Evolutionary conservation across 2,113 vertebrate genomes (phyloP).

Genomic region (Coptodon rendalli): DNA sequence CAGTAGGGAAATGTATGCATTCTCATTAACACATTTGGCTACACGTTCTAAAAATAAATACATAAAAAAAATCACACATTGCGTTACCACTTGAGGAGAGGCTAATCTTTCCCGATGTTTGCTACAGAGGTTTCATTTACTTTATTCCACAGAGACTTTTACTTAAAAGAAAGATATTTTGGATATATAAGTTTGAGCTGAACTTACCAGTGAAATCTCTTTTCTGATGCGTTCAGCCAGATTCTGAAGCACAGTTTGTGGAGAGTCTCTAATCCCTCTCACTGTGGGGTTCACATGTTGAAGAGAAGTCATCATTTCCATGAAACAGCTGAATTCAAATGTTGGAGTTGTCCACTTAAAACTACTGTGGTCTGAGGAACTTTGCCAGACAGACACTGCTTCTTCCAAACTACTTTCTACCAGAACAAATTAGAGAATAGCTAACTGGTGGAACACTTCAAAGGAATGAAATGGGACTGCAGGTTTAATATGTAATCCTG

Average conservation of each 20-base stretch:
- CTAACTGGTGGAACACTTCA: background rate
- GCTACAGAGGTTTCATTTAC: background rate
- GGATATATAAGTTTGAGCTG: background rate
- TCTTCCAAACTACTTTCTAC: background rate
- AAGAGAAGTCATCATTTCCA: constrained; percentile 6
- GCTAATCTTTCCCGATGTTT: background rate
- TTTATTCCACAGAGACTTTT: background rate
- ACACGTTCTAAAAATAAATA: background rate
- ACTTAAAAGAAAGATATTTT: background rate
- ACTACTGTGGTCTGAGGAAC: background rate
- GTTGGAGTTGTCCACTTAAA: background rate
- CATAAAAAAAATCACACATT: rapidly evolving
- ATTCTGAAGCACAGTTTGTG: background rate
- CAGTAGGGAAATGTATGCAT: background rate
- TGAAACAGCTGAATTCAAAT: background rate
- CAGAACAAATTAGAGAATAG: background rate
- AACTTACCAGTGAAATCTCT: background rate
- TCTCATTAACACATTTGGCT: background rate
- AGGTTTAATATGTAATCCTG: background rate
- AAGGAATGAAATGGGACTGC: background rate
- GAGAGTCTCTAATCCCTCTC: constrained; percentile 1
- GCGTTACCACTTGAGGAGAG: background rate
- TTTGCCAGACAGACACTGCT: background rate
- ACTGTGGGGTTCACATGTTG: constrained; percentile 14
- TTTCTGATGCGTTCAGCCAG: background rate